Base-by-base conservation (phyloP, 2,888 invertebrate genomes). In the Corbicula japonica region DNA sequence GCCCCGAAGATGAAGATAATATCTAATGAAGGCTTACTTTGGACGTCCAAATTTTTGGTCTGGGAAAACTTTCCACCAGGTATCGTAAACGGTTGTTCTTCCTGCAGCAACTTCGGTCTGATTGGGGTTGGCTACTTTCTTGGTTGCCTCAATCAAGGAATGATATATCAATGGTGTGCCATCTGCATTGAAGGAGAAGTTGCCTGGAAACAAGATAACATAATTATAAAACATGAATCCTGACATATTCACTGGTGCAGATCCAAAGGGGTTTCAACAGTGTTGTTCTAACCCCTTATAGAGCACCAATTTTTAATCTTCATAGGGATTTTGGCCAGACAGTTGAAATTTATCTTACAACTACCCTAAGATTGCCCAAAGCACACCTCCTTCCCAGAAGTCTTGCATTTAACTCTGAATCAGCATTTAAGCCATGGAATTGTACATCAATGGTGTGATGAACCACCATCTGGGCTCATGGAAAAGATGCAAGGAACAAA, bases 131-230 rank as follows among this genome's bases (percentile, higher is more conserved):
- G 73, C 65, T 2, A 91, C 90, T 86, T 86, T 87, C 80, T 93
- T 94, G 12, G 94, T 89, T n/a, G 93, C 92, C 10, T 93, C 92
- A 52, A 89, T 92, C 12, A 93, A 86, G 6, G 89, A 86, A 48
- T 92, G 79, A 77, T 92, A 89, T 30, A 94, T 80, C 35, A 92
- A 73, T 4, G 94, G 94, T 26, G 88, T 85, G 6, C 82, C 86
- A n/a, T 78, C 77, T 2, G 87, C 87, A 34, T 82, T 65, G 23
- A 89, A 66, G 1, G 87, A 85, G 56, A 66, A 83, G 38, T 86
- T 89, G 23, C 90, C 90, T 87, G 72, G 5, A 80, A 70, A 8
- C 18, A 56, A 56, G 61, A 56, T 15, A 26, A n/a, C 21, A 52
- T 23, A 3, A 26, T 15, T 8, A 38, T 38, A 12, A 38, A 12